Evolutionary conservation across 1,140 invertebrate genomes (phyloP).

Genomic region (Polyergus mexicanus): DNA sequence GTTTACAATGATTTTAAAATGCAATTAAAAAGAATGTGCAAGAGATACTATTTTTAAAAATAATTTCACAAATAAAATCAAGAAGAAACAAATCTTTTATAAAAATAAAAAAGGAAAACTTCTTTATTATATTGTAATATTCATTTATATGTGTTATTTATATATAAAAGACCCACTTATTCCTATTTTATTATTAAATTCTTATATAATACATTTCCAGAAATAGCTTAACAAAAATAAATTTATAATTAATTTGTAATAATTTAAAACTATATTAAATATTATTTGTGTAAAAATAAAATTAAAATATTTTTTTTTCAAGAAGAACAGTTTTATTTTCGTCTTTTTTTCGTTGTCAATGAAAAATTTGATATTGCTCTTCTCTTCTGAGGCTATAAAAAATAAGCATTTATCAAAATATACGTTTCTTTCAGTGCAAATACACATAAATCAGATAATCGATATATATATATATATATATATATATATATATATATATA

Average conservation of each 20-base stretch:
- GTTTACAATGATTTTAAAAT: background rate
- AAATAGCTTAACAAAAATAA: conserved; percentile 1
- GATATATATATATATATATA: too few relatives aligned
- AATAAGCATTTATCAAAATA: background rate
- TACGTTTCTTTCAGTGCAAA: background rate
- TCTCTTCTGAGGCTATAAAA: conserved; percentile 49
- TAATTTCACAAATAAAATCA: background rate
- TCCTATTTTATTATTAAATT: conserved; percentile 16
- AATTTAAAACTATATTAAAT: conserved; percentile 4
- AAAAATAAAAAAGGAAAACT: background rate
- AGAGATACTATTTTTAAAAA: background rate
- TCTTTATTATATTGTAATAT: too few relatives aligned
- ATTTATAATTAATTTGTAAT: background rate
- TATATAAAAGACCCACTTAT: background rate
- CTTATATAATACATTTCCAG: conserved; percentile 7
- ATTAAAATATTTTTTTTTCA: conserved; percentile 8
- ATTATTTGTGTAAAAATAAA: conserved; percentile 2
- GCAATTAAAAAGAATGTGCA: background rate
- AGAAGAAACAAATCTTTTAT: background rate
- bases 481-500: too few relatives aligned
- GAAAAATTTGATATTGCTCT: background rate
- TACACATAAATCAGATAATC: background rate
- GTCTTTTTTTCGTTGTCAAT: conserved; percentile 21
- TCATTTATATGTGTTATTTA: conserved; percentile 28
- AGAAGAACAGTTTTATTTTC: background rate